Conservation (phyloP, 1,140 invertebrate genomes). For the Capitella teleta region DNA sequence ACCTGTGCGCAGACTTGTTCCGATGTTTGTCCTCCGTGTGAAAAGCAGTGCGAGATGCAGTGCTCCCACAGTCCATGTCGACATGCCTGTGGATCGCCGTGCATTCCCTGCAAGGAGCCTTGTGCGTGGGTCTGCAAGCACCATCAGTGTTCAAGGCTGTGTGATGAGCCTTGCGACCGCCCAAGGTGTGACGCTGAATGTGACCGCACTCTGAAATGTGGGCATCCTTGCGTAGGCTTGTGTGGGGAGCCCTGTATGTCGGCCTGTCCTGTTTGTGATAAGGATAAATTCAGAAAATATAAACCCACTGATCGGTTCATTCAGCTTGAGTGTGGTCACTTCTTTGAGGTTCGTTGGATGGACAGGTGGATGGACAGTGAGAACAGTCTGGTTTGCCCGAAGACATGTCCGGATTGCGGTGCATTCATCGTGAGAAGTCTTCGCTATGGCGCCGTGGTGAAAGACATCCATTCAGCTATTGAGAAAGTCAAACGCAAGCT, state of each 20-base stretch:
- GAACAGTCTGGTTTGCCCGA: slow-evolving; percentile 43
- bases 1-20: slow-evolving; percentile 23
- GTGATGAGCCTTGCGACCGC: slow-evolving; percentile 49
- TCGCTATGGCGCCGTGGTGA: slow-evolving; percentile 52
- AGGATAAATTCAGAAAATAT: slow-evolving; percentile 43
- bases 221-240: slow-evolving; percentile 49
- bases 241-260: slow-evolving; percentile 55
- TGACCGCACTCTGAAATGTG: slow-evolving; percentile 41
- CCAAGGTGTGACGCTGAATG: slow-evolving; percentile 42
- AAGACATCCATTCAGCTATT: slow-evolving; percentile 46
- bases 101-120: slow-evolving; percentile 48
- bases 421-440: slow-evolving; percentile 50
- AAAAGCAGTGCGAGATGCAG: slow-evolving; percentile 44
- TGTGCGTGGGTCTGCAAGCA: slow-evolving; percentile 46
- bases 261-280: slow-evolving; percentile 39
- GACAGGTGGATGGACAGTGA: slow-evolving; percentile 44
- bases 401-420: slow-evolving; percentile 53
- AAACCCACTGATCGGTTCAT: slow-evolving; percentile 43
- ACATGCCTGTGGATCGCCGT: slow-evolving; percentile 50
- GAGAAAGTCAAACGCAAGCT: slow-evolving; percentile 48
- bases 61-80: slow-evolving; percentile 49
- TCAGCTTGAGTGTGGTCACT: slow-evolving; percentile 51
- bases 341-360: slow-evolving; percentile 49
- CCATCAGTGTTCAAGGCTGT: slow-evolving; percentile 47
- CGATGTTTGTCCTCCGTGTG: slow-evolving; percentile 21